Percentiles rank a stretch among this genome's conserved stretches.
These are phyloP conservation scores for Umimayanthus chanpuru DNA, from an alignment of 92 coral and sea anemone genomes.

Conservation along the genomic window DNA sequence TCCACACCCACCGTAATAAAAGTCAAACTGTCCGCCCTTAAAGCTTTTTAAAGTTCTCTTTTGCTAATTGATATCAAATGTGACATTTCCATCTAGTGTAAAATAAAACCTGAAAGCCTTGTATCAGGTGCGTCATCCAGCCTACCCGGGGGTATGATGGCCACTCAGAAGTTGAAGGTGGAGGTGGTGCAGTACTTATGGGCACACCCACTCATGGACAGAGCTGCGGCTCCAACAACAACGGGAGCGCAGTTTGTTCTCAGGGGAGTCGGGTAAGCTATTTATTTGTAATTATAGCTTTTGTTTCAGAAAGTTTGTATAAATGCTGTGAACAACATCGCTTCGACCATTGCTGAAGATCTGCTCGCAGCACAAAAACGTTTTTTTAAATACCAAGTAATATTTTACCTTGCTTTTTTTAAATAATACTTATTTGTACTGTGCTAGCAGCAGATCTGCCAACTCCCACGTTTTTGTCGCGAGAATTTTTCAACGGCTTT, in stretches of 20 bases:
- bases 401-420: no score
- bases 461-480: no score
- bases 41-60: not conserved
- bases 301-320: no score
- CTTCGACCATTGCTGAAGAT: no score
- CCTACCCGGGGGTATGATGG: conserved; percentile 72
- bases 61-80: not conserved
- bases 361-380: no score
- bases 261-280: conserved; percentile 12
- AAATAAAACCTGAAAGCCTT: conserved; percentile 55
- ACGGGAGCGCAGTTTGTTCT: conserved; percentile 17
- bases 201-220: conserved; percentile 56
- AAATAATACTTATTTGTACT: not conserved
- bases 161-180: conserved; percentile 55
- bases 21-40: no score
- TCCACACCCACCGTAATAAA: no score
- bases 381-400: no score
- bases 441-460: no score
- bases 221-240: conserved; percentile 22
- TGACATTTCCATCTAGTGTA: conserved; percentile 56
- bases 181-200: conserved; percentile 29
- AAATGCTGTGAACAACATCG: no score
- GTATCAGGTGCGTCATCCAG: not conserved
- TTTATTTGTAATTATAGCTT: not conserved
- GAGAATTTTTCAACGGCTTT: no score